Evolutionary conservation across 2,113 vertebrate species (phyloP).

Genomic region (Tetraodon nigroviridis): DNA sequence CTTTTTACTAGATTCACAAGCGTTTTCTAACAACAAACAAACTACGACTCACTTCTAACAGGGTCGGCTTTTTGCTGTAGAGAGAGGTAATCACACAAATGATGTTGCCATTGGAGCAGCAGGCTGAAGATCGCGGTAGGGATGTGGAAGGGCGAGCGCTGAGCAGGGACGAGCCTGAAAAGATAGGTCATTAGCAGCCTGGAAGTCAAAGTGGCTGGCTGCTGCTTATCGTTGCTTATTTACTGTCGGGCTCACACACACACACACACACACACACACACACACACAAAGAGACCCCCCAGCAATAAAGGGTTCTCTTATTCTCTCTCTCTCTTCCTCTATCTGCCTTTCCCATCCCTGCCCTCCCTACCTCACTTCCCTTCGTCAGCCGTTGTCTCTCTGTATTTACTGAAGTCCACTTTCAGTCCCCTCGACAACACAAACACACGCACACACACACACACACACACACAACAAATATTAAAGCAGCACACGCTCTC

Average conservation of each 20-base stretch:
- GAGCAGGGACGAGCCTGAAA: conserved; percentile 28
- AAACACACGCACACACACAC: conserved; percentile 5
- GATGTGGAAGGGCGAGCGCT: conserved; percentile 14
- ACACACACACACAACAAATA: neutral
- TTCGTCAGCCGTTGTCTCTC: conserved; percentile 26
- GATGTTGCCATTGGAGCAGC: neutral
- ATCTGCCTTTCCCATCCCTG: neutral
- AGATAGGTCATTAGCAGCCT: conserved; percentile 62
- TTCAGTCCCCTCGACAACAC: conserved; percentile 15
- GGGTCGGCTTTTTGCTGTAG: no score
- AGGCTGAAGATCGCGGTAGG: neutral
- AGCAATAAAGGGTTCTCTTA: conserved; percentile 39
- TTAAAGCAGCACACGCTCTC: neutral
- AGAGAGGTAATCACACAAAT: neutral
- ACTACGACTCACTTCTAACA: no score
- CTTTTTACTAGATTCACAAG: no score
- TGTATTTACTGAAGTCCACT: conserved; percentile 21
- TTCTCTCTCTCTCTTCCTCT: conserved; percentile 3
- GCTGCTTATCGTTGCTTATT: conserved; percentile 61
- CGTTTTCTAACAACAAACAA: no score
- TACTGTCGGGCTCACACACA: conserved; percentile 46
- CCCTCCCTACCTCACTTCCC: conserved; percentile 2
- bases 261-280: neutral
- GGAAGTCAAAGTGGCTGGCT: conserved; percentile 43
- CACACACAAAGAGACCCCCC: conserved; percentile 28